Percentiles rank a stretch among this genome's conserved stretches.
Conservation (phyloP, 2,888 invertebrate genomes). For the Parnassius apollo region DNA sequence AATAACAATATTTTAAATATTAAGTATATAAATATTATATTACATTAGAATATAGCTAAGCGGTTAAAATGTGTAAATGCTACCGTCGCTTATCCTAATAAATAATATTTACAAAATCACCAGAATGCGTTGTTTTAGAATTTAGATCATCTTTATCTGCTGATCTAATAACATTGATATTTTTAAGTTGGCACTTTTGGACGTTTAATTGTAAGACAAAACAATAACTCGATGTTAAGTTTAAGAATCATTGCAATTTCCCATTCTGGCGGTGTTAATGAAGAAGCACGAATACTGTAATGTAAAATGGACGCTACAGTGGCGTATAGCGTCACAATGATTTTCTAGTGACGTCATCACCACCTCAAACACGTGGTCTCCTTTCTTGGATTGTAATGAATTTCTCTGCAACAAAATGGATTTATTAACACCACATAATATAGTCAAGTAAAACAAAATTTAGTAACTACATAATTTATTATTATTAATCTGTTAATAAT, state of each 20-base stretch:
- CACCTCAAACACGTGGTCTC: conserved; percentile 70
- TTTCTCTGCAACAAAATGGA: conserved; percentile 69
- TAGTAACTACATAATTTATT: conserved; percentile 17
- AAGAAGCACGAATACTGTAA: conserved; percentile 77
- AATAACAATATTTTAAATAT: conserved; percentile 73
- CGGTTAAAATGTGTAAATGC: conserved; percentile 73
- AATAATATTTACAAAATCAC: conserved; percentile 80
- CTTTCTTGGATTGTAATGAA: conserved; percentile 68
- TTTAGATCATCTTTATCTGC: conserved; percentile 3
- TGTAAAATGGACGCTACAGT: conserved; percentile 51
- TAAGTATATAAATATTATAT: conserved; percentile 74
- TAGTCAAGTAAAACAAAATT: not conserved
- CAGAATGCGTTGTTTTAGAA: conserved; percentile 56
- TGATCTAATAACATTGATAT: not conserved
- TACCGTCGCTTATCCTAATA: conserved; percentile 76
- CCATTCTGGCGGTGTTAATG: conserved; percentile 74
- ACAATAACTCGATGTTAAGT: conserved; percentile 6
- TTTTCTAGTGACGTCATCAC: conserved; percentile 49
- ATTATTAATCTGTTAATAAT: conserved; percentile 7
- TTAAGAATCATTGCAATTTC: conserved; percentile 56
- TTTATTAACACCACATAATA: conserved; percentile 24
- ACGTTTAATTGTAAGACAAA: not conserved
- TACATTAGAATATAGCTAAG: conserved; percentile 76
- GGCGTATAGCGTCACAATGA: conserved; percentile 37
- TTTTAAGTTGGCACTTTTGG: not conserved